Conservation (phyloP, 2,113 vertebrate species). For the Tapirus terrestris region DNA sequence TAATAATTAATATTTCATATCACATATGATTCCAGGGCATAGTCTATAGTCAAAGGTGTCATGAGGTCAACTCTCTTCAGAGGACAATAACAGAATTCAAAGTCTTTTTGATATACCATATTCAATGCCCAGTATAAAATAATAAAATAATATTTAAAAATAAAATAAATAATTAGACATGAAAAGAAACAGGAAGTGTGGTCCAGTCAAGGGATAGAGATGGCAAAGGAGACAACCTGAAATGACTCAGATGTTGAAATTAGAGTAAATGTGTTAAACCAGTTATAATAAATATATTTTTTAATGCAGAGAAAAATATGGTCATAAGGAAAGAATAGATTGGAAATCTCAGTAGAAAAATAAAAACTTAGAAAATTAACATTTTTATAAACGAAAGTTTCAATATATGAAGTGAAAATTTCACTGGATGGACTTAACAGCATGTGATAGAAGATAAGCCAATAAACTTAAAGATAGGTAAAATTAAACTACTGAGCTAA, state of each 20-base stretch:
- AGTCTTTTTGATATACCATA: background rate
- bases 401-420: background rate
- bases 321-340: background rate
- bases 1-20: background rate
- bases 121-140: background rate
- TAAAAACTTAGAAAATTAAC: background rate
- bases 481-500: background rate
- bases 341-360: background rate
- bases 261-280: background rate
- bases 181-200: background rate
- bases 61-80: background rate
- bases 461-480: background rate
- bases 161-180: background rate
- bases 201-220: background rate
- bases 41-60: background rate
- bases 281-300: background rate
- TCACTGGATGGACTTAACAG: background rate
- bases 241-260: background rate
- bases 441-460: background rate
- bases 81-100: background rate
- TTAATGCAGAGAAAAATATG: background rate
- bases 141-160: background rate
- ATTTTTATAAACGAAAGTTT: background rate
- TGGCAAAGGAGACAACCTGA: background rate
- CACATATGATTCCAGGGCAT: background rate